Base-by-base conservation (phyloP, 2,113 vertebrate genomes). In the Trogon melanurus region DNA sequence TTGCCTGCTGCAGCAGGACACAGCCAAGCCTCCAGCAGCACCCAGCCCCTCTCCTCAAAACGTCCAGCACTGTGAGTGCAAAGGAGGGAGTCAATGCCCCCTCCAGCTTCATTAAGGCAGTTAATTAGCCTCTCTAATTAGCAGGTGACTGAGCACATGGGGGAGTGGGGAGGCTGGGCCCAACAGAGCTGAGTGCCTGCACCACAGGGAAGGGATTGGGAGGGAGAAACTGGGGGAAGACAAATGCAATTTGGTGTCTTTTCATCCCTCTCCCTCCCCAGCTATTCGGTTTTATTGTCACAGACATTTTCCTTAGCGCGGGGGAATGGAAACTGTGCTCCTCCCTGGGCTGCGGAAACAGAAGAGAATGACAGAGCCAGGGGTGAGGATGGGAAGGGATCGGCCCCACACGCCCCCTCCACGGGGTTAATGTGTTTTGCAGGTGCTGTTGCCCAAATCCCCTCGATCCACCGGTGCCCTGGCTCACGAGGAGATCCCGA, bases 401-500 rank as follows among this genome's bases (percentile, higher is more conserved):
- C 3, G 0, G 74, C 71, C 71, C 84, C 23, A 4, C 73, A 3
- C 5, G 5, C 89, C 89, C 91, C 92, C 65, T 26, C 54, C 10
- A 1, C 32, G 2, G 65, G 71, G 88, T 62, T 95, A 93, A 96
- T 93, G 96, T 57, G 58, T 96, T 97, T 91, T 47, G 91, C 96
- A 97, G 96, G 95, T 89, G 92, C 85, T 27, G 0, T 16, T 69
- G 57, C 90, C 92, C 76, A 45, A 76, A 90, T 30, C 23, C 78
- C 71, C 62, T 56, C 4, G 1, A 69, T 57, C 38, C 1, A 0
- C 36, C 0, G 0, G 3, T n/a, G 13, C 26, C 27, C 3, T 0
- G 4, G 38, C 16, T 51, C 22, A 0, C 2, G 1, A 71, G 70
- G 26, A 88, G 53, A 27, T 14, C 62, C 85, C 50, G 4, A 11